Conservation (phyloP, 2,113 vertebrate genomes). For the Bubo blakistoni region DNA sequence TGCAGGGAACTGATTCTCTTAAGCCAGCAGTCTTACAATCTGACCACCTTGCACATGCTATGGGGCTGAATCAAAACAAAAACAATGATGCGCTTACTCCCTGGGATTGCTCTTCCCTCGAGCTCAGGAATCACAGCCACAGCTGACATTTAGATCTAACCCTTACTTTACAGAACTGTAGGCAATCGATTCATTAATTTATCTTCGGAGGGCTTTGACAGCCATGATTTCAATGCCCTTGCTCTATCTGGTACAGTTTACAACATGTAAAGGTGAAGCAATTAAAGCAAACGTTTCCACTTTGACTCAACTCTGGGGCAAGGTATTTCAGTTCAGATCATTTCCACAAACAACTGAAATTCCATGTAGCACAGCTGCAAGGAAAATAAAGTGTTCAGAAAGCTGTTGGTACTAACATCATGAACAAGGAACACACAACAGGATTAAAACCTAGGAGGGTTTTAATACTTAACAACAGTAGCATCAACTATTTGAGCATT, state of each 20-base stretch:
- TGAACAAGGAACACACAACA: fast-evolving
- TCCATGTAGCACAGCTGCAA: fast-evolving
- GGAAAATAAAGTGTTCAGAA: background rate
- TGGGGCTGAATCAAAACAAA: background rate
- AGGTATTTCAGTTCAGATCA: background rate
- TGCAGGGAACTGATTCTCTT: background rate
- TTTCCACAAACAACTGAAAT: background rate
- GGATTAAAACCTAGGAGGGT: background rate
- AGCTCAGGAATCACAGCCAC: background rate
- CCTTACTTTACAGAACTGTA: background rate
- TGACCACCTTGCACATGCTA: background rate
- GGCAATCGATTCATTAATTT: background rate
- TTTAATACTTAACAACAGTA: background rate
- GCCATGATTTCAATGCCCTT: fast-evolving
- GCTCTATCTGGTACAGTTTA: fast-evolving
- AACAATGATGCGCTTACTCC: background rate
- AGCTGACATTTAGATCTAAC: background rate
- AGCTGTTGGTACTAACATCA: fast-evolving
- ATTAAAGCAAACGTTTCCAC: background rate
- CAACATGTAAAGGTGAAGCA: background rate
- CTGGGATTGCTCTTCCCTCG: background rate
- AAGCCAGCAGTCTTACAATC: background rate
- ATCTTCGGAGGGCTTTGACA: background rate
- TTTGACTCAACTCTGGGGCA: fast-evolving
- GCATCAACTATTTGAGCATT: background rate